Conservation (phyloP, 1,140 invertebrate species). For the Drosophila subobscura region DNA sequence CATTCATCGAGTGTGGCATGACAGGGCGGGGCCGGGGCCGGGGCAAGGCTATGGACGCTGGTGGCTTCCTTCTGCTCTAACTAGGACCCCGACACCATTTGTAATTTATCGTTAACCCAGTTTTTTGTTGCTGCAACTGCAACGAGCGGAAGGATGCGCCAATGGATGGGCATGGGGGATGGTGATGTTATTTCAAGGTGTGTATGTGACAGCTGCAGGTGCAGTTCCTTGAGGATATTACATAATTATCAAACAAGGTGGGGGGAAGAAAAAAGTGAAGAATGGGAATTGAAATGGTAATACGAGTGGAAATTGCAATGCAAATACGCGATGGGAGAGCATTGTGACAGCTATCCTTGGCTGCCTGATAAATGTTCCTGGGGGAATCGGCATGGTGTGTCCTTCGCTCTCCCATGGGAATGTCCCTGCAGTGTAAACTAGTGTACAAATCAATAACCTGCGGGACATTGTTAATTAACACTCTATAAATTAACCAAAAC, state of each 20-base stretch:
- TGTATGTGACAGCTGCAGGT: conserved; percentile 47
- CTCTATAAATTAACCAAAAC: conserved; percentile 16
- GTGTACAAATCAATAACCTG: conserved; percentile 17
- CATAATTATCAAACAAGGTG: conserved; percentile 45
- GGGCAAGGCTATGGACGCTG: conserved; percentile 36
- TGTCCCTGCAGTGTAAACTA: no score
- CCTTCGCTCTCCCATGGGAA: no score
- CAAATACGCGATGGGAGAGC: not conserved
- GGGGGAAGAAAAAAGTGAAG: not conserved
- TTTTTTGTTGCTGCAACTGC: conserved; percentile 41
- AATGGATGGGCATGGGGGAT: not conserved
- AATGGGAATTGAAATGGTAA: conserved; percentile 9
- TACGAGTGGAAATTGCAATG: no score
- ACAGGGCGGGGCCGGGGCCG: not conserved
- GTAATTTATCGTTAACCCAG: conserved; percentile 78
- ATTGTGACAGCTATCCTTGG: conserved; percentile 17
- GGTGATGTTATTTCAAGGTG: conserved; percentile 5
- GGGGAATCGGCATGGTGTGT: not conserved
- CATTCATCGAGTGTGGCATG: conserved; percentile 11
- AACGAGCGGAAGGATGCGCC: conserved; percentile 30
- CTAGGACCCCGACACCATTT: conserved; percentile 73
- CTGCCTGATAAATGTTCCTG: not conserved
- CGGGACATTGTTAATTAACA: conserved; percentile 42
- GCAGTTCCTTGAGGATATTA: conserved; percentile 45
- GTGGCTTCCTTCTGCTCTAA: conserved; percentile 56